Conservation (phyloP, 2,888 invertebrate genomes). For the Chromoteleia sp. region DNA sequence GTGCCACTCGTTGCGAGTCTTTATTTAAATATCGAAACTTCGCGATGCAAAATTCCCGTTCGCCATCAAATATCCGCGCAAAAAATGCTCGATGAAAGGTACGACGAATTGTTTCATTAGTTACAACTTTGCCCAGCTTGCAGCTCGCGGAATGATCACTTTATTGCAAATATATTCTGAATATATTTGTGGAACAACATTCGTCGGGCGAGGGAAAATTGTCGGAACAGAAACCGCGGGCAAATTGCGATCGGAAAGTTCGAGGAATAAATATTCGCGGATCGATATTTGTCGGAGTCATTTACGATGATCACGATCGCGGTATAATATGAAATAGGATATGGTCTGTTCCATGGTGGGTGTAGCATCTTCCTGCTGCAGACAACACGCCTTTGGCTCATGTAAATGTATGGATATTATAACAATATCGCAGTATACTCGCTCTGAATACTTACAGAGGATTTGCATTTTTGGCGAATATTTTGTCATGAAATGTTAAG, state of each 20-base stretch:
- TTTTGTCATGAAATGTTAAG: constrained; percentile 71
- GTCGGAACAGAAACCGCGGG: constrained; percentile 23
- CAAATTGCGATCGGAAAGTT: constrained; percentile 41
- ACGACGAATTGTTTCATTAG: constrained; percentile 43
- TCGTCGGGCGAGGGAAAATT: not conserved
- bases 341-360: constrained; percentile 25
- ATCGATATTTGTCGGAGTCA: constrained; percentile 59
- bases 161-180: constrained; percentile 41
- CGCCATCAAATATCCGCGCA: too few relatives aligned
- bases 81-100: constrained; percentile 1
- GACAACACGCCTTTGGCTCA: constrained; percentile 68
- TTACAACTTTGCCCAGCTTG: not conserved
- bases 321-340: constrained; percentile 46
- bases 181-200: constrained; percentile 8
- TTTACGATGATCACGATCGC: constrained; percentile 59
- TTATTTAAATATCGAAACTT: too few relatives aligned
- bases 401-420: constrained; percentile 72
- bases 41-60: too few relatives aligned
- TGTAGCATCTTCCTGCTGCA: constrained; percentile 63
- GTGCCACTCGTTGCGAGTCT: too few relatives aligned
- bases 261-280: constrained; percentile 25
- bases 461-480: constrained; percentile 72
- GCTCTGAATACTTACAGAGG: constrained; percentile 67
- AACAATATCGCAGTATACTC: constrained; percentile 70
- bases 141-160: constrained; percentile 4